Base-by-base conservation (phyloP, 2,113 vertebrate species). In the Oxygymnocypris stewartii region DNA sequence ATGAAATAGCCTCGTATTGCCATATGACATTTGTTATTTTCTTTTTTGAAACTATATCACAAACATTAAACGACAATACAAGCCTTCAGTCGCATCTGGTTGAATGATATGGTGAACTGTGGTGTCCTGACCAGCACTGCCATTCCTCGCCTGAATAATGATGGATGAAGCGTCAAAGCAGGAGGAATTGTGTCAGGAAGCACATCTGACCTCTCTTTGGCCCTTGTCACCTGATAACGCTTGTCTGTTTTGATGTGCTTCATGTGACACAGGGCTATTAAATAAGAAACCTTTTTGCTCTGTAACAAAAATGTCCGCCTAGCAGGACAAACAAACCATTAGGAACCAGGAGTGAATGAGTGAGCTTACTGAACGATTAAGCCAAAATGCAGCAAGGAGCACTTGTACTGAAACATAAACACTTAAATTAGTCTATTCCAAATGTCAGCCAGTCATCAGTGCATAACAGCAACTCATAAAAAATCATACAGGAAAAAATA, bases 191-290 rank as follows among this genome's bases (percentile, higher is more conserved):
- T 85, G 79, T 82, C 88, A 89, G 88, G 88, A 89, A 87, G 77
- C 79, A 42, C 79, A 79, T 77, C 71, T 37, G 82, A 89, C 78
- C 85, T 88, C 79, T 82, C 67, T 73, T 86, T 79, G 74, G 31
- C 85, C 69, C 86, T 92, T 91, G 93, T 94, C 94, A 93, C 93
- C 94, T 95, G 95, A 94, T 96, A 95, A 95, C 94, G 25, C 92
- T 92, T 84, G 91, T 93, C 90, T 94, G 94, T 94, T 94, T 91
- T 96, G 93, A 95, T 93, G 92, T 87, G 84, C 84, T 35, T 79
- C 59, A 84, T 81, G 85, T 81, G 80, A 86, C 51, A 85, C 71
- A 35, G 61, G 28, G 83, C 83, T 81, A 78, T 75, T 81, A 54
- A 40, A 76, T 71, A 63, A 87, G 86, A 86, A 12, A 88, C 90